These are phyloP conservation scores for Nannobrachium achirus DNA, from an alignment of 2,113 vertebrate genomes.

Conservation along the genomic window DNA sequence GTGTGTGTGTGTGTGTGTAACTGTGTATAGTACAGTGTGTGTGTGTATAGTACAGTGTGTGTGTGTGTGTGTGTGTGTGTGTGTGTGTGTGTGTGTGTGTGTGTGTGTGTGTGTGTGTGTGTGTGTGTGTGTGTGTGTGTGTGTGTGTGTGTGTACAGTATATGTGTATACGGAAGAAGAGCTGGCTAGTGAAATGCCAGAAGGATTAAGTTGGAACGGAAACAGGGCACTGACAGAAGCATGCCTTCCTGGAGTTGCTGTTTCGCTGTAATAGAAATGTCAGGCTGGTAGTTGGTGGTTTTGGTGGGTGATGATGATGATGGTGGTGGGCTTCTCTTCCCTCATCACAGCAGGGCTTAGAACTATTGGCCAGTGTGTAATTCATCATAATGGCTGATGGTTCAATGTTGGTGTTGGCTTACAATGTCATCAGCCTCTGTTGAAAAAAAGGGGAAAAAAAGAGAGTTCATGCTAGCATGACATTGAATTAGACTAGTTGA, in stretches of 20 bases:
- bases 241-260: constrained; percentile 59
- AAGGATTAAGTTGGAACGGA: constrained; percentile 72
- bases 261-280: constrained; percentile 76
- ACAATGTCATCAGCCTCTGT: constrained; percentile 69
- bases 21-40: too few relatives aligned
- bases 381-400: constrained; percentile 64
- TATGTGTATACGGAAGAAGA: constrained; percentile 47
- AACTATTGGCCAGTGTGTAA: constrained; percentile 70
- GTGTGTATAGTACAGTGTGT: too few relatives aligned
- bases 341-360: neutral
- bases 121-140: too few relatives aligned
- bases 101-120: too few relatives aligned
- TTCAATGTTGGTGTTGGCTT: constrained; percentile 58
- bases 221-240: constrained; percentile 56
- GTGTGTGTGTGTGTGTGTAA: too few relatives aligned
- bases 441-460: constrained; percentile 12
- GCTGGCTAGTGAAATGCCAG: constrained; percentile 67
- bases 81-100: constrained; percentile 31
- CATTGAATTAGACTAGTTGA: neutral
- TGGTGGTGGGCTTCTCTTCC: constrained; percentile 20
- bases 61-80: neutral
- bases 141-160: neutral
- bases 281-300: constrained; percentile 50
- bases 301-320: neutral
- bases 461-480: neutral